Percentiles rank a stretch among this genome's conserved stretches.
These are phyloP conservation scores for Pipistrellus pygmaeus DNA, from an alignment of 2,797 vertebrate species.

Conservation along the genomic window DNA sequence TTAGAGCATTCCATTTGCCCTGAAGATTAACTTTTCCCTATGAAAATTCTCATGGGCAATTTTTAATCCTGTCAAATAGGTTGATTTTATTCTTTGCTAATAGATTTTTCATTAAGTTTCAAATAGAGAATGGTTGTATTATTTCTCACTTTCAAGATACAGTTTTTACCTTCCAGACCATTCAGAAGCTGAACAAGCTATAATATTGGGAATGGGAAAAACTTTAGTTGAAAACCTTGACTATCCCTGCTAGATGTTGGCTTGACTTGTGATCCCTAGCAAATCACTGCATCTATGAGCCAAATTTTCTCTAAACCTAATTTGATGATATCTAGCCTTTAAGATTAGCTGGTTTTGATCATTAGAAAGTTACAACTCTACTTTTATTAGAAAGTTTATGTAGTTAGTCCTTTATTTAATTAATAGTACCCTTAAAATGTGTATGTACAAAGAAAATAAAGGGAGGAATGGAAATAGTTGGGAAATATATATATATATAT, in stretches of 20 bases:
- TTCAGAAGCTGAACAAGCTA: not conserved
- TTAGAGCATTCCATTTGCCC: not conserved
- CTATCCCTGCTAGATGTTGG: not conserved
- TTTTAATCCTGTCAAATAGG: conserved; percentile 6
- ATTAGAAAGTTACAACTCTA: not conserved
- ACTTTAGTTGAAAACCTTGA: not conserved
- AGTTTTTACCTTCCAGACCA: not conserved
- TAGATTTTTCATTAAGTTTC: conserved; percentile 54
- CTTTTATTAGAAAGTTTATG: not conserved
- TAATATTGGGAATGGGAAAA: not conserved
- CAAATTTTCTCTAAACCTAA: conserved; percentile 20
- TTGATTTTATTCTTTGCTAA: conserved; percentile 28
- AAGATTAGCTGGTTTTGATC: not conserved
- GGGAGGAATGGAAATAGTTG: not conserved
- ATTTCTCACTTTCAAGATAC: conserved; percentile 11
- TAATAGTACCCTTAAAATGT: not conserved
- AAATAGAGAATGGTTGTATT: not conserved
- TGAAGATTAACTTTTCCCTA: conserved; percentile 4
- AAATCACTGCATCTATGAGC: not conserved
- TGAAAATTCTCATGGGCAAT: not conserved
- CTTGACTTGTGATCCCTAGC: not conserved
- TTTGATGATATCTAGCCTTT: not conserved
- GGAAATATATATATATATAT: not conserved
- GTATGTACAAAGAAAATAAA: not conserved
- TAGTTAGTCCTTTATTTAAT: conserved; percentile 4